phyloP scores from a whole-genome alignment of 2,113 vertebrate species.

The Lipotes vexillifer region DNA sequence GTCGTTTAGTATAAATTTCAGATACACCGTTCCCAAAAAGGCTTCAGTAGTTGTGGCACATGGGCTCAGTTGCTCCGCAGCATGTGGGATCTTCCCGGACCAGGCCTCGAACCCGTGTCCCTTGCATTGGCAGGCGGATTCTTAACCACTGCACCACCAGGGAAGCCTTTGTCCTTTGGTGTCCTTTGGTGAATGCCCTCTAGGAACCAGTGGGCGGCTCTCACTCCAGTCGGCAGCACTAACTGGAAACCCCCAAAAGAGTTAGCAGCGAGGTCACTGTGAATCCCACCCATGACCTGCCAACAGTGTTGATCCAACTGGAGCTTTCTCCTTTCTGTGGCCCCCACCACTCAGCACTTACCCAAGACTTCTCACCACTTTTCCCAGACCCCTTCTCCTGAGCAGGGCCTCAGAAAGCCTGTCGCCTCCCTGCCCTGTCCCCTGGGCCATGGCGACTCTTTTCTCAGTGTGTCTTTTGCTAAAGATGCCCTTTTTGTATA shows the following conservation, averaged over 20 bases:
- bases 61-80: too few species aligned
- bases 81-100: too few species aligned
- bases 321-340: not conserved
- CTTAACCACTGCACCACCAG: too few species aligned
- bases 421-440: slow-evolving; percentile 48
- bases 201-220: slow-evolving; percentile 38
- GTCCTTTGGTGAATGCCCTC: slow-evolving; percentile 47
- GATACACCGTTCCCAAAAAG: not conserved
- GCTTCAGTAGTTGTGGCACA: too few species aligned
- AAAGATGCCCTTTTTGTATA: slow-evolving; percentile 72
- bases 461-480: slow-evolving; percentile 73
- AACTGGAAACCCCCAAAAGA: not conserved
- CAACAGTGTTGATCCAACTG: not conserved
- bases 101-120: too few species aligned
- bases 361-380: not conserved
- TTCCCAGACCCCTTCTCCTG: not conserved
- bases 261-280: slow-evolving; percentile 26
- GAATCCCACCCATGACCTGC: slow-evolving; percentile 41
- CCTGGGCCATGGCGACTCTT: slow-evolving; percentile 38
- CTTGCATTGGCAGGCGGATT: too few species aligned
- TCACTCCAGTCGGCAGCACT: slow-evolving; percentile 28
- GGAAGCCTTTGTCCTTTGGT: not conserved
- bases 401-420: not conserved
- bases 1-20: not conserved
- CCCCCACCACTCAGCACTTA: slow-evolving; percentile 35